A percentile compares a stretch with the other conserved stretches of the same genome.
Evolutionary conservation across 2,797 vertebrate genomes (phyloP).

Genomic region (Crypturellus tataupa): DNA sequence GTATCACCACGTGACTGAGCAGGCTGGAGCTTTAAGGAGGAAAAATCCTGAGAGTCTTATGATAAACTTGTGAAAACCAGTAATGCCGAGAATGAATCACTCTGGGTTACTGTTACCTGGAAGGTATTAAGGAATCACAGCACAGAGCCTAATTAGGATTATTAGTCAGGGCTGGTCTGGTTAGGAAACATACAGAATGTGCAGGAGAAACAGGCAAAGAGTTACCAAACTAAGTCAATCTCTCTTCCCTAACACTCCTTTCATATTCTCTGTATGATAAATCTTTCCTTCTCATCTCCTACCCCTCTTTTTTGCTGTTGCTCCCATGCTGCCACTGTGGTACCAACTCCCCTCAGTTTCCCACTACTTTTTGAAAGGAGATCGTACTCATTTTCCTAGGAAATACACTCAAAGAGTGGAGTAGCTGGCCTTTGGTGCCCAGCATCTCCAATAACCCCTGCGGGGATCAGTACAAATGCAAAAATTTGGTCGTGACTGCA

Average conservation of each 20-base stretch:
- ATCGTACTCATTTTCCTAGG: neutral
- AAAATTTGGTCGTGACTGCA: neutral
- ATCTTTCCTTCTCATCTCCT: accelerated
- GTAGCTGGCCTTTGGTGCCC: neutral
- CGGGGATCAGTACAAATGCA: neutral
- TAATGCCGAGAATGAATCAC: constrained; percentile 14
- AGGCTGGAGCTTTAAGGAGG: neutral
- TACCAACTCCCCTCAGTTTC: neutral
- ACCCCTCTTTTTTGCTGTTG: neutral
- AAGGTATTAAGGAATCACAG: constrained; percentile 10
- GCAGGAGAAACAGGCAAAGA: neutral
- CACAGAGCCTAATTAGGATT: neutral
- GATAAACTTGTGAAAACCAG: constrained; percentile 47
- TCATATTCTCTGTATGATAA: neutral
- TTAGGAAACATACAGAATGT: neutral
- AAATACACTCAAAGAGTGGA: neutral
- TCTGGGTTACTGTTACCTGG: neutral
- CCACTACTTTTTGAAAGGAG: neutral
- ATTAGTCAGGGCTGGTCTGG: neutral
- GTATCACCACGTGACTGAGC: neutral
- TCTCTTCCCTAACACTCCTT: neutral
- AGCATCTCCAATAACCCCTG: neutral
- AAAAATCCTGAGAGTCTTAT: constrained; percentile 13
- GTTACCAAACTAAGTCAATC: neutral
- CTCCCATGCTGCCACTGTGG: neutral